Percentiles rank a stretch among this genome's conserved stretches.
Evolutionary conservation across 2,888 invertebrate species (phyloP).

Genomic region (Autographa pulchrina): DNA sequence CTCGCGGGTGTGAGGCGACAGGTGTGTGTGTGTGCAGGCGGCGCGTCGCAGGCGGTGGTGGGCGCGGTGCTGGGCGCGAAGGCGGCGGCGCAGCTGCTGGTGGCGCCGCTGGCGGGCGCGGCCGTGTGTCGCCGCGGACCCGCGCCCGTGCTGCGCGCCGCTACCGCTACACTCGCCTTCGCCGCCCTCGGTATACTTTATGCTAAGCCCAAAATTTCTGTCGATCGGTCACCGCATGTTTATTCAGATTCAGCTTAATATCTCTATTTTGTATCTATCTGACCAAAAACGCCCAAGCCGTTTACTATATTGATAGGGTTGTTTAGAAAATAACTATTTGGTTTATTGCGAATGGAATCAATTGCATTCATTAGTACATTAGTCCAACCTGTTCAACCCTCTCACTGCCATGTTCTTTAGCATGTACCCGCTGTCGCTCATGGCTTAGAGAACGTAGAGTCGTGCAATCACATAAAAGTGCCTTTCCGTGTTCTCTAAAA

Average conservation of each 20-base stretch:
- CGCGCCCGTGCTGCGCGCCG: slow-evolving; percentile 70
- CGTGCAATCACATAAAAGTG: not conserved
- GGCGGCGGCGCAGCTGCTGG: slow-evolving; percentile 78
- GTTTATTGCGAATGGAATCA: too few species aligned
- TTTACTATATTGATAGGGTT: too few species aligned
- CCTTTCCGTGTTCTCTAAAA: not conserved
- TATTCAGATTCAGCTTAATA: too few species aligned
- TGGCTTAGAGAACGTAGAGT: not conserved
- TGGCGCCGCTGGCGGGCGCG: slow-evolving; percentile 75
- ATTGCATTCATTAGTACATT: too few species aligned
- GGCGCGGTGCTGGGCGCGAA: slow-evolving; percentile 82
- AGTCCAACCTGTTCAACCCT: not conserved
- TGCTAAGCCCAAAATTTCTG: not conserved
- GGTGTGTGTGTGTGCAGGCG: slow-evolving; percentile 54
- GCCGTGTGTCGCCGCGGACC: slow-evolving; percentile 76
- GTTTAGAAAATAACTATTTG: too few species aligned
- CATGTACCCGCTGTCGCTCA: not conserved
- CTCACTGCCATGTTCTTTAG: not conserved
- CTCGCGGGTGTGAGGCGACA: slow-evolving; percentile 71
- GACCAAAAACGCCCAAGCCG: too few species aligned
- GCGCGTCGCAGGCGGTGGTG: slow-evolving; percentile 72
- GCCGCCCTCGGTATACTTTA: slow-evolving; percentile 69
- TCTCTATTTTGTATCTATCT: too few species aligned
- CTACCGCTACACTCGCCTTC: slow-evolving; percentile 70
- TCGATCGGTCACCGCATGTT: too few species aligned